Conservation (phyloP, 1,140 invertebrate genomes). For the Tetragonula clypearis region DNA sequence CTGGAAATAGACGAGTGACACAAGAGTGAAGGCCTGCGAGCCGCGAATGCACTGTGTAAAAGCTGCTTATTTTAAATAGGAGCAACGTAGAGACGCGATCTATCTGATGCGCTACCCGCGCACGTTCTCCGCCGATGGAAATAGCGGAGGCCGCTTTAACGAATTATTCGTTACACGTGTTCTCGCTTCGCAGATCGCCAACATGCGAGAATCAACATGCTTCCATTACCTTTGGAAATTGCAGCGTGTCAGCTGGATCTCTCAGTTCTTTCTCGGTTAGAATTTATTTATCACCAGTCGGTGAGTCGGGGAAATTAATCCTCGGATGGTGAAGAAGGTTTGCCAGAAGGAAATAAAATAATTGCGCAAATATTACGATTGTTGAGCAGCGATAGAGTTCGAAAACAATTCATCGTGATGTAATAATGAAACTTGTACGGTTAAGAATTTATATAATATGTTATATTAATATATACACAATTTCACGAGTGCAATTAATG, state of each 20-base stretch:
- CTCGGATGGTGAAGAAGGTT: background rate
- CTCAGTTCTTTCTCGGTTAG: too few relatives aligned
- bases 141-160: constrained; percentile 26
- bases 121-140: constrained; percentile 34
- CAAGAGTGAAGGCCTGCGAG: constrained; percentile 45
- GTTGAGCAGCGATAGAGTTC: too few relatives aligned
- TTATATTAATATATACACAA: background rate
- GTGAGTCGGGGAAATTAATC: background rate
- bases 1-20: constrained; percentile 53
- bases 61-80: constrained; percentile 51
- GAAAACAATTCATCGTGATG: too few relatives aligned
- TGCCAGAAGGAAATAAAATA: background rate
- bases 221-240: constrained; percentile 35
- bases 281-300: background rate
- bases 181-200: background rate
- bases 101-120: background rate
- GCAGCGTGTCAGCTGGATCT: background rate
- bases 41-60: constrained; percentile 38
- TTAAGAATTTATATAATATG: too few relatives aligned
- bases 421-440: too few relatives aligned
- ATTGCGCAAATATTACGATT: too few relatives aligned
- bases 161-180: constrained; percentile 26
- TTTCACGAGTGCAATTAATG: background rate
- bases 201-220: too few relatives aligned
- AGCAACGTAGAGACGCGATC: constrained; percentile 22